Evolutionary conservation across 92 coral and sea anemone genomes (phyloP).

Genomic region (Heliopora coerulea): DNA sequence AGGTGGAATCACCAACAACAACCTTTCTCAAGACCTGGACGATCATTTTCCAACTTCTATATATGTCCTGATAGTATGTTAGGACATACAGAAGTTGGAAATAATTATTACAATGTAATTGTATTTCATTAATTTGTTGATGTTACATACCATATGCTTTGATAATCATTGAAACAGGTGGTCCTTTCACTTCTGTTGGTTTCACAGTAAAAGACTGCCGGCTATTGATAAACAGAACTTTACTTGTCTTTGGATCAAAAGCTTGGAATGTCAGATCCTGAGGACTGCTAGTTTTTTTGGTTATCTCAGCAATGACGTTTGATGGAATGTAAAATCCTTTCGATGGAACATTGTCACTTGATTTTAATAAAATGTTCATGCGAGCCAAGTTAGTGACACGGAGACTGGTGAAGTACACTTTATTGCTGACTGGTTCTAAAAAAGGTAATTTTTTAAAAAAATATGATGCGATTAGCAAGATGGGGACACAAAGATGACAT

Average conservation of each 20-base stretch:
- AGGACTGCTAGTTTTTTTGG: constrained; percentile 62
- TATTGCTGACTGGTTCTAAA: constrained; percentile 67
- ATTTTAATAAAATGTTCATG: constrained; percentile 58
- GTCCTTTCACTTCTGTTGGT: constrained; percentile 61
- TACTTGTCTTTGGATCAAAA: constrained; percentile 55
- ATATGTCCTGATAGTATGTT: no score
- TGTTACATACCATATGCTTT: constrained; percentile 61
- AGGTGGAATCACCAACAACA: no score
- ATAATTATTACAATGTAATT: no score
- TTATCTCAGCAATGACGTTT: constrained; percentile 68
- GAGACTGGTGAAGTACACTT: constrained; percentile 63
- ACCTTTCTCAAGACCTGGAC: no score
- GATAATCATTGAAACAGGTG: constrained; percentile 54
- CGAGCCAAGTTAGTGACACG: constrained; percentile 73
- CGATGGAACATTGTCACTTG: constrained; percentile 81
- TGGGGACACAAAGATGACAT: no score
- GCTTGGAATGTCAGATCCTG: constrained; percentile 57
- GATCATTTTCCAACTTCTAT: no score
- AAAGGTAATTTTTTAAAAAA: no score
- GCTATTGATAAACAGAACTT: constrained; percentile 64
- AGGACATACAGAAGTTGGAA: no score
- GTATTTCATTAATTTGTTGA: neutral
- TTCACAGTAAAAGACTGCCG: constrained; percentile 50
- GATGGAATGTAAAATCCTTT: constrained; percentile 70
- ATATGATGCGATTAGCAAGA: no score